Evolutionary conservation across 2,797 vertebrate species (phyloP), one percentile per base, ranked within the genome.

Genomic region (Cyprinodon diabolis): DNA sequence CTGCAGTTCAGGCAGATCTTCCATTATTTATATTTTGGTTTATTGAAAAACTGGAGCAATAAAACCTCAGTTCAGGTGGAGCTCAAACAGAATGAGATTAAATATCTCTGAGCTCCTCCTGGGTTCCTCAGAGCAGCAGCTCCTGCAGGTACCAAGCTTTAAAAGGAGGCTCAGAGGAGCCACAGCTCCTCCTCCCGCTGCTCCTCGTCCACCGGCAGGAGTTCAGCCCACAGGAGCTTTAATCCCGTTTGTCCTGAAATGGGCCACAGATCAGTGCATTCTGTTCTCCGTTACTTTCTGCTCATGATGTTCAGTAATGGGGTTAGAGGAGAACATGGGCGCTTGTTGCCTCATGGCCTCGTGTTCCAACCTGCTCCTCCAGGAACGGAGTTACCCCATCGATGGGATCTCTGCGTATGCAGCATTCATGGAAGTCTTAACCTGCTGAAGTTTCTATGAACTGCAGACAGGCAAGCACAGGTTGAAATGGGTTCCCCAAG

Each of bases 301-400:
- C 45, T 48, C 14, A 54, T 68, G 15, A 9, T 25, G 47, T 52
- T 54, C 30, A 66, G 30, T 17, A 62, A 78, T 49, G 69, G 4
- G 3, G 21, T 35, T 55, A 71, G 63, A 69, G 45, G 68, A 73
- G 54, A 48, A 78, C 57, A 62, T 47, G 25, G 67, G 13, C 25
- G 66, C n/a, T 45, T 73, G 72, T 85, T 86, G 75, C 80, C 63
- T 81, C 78, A 87, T 55, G 58, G 15, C 11, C 3, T 4, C 79
- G 66, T 84, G 87, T 90, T 84, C 81, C 76, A 85, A 90, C 87
- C 77, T 86, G 89, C 78, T 68, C 0, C 62, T 68, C 45, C 71
- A 75, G 72, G 77, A 77, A 77, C 74, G 66, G 35, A 79, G 81
- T 78, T 78, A 69, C 77, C 74, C 62, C 86, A 84, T 52, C 58